Evolutionary conservation across 1,140 invertebrate species (phyloP).

Genomic region (Polypedilum vanderplanki): DNA sequence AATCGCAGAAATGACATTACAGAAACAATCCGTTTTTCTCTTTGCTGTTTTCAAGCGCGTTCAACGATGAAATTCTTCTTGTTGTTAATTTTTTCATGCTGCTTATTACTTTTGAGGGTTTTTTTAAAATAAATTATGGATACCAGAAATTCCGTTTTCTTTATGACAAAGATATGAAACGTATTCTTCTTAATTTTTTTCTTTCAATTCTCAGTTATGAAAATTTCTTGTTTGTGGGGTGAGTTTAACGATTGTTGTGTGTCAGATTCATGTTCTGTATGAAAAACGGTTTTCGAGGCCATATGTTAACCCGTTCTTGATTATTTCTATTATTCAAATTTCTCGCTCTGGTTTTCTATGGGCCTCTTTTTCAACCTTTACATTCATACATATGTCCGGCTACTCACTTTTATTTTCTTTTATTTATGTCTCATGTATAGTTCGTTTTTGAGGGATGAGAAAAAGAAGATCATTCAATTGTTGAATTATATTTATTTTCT

Average conservation of each 20-base stretch:
- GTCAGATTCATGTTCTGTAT: neutral
- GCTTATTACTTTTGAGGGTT: neutral
- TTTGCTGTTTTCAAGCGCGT: neutral
- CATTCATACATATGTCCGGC: constrained; percentile 20
- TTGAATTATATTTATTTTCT: neutral
- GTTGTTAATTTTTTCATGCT: neutral
- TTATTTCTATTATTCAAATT: constrained; percentile 22
- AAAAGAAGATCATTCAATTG: neutral
- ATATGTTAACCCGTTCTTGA: constrained; percentile 11
- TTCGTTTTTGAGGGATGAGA: neutral
- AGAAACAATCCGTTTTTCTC: neutral
- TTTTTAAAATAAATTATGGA: constrained; percentile 1
- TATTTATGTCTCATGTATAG: neutral
- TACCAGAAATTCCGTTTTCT: constrained; percentile 8
- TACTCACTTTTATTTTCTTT: neutral
- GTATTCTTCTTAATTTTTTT: too few relatives aligned
- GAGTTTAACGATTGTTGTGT: neutral
- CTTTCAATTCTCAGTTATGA: neutral
- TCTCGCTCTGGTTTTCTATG: constrained; percentile 3
- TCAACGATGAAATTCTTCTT: neutral
- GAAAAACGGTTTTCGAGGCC: constrained; percentile 4
- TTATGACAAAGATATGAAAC: neutral
- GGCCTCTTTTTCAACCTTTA: neutral
- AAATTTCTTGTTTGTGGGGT: constrained; percentile 21
- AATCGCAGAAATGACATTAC: constrained; percentile 22